A percentile compares a stretch with the other conserved stretches of the same genome.
phyloP scores from a whole-genome alignment of 2,113 vertebrate genomes.

The Rhinichthys klamathensis region DNA sequence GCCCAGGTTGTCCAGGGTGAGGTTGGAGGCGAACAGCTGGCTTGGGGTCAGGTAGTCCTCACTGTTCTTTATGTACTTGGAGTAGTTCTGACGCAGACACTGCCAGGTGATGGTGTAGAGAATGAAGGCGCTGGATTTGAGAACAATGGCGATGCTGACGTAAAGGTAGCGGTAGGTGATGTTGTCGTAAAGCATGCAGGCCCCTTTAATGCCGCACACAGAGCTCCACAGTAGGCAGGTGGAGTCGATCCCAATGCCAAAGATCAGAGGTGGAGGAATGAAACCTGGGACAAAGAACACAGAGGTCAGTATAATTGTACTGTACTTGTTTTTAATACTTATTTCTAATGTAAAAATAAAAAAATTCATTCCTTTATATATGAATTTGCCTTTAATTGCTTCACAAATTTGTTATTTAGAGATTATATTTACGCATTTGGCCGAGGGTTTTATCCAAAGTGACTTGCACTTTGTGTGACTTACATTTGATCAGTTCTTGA shows the following conservation, averaged over 20 bases:
- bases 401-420: background rate
- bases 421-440: no score
- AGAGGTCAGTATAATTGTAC: background rate
- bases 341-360: background rate
- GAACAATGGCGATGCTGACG: conserved; percentile 92
- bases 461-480: no score
- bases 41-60: conserved; percentile 87
- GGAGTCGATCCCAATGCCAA: conserved; percentile 95
- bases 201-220: conserved; percentile 87
- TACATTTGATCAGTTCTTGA: no score
- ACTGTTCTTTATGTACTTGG: conserved; percentile 92
- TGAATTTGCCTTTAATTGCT: background rate
- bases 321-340: background rate
- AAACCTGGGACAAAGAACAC: conserved; percentile 78
- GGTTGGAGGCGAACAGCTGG: conserved; percentile 92
- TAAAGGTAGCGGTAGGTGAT: conserved; percentile 91
- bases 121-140: conserved; percentile 92
- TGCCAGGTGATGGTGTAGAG: conserved; percentile 95
- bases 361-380: background rate
- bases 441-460: no score
- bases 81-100: conserved; percentile 94
- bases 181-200: conserved; percentile 93
- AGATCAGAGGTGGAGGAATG: conserved; percentile 97
- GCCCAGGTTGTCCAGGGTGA: conserved; percentile 88
- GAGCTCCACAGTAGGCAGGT: conserved; percentile 98